Evolutionary conservation across 2,888 invertebrate genomes (phyloP).

Genomic region (Ennomos fuscantarius): DNA sequence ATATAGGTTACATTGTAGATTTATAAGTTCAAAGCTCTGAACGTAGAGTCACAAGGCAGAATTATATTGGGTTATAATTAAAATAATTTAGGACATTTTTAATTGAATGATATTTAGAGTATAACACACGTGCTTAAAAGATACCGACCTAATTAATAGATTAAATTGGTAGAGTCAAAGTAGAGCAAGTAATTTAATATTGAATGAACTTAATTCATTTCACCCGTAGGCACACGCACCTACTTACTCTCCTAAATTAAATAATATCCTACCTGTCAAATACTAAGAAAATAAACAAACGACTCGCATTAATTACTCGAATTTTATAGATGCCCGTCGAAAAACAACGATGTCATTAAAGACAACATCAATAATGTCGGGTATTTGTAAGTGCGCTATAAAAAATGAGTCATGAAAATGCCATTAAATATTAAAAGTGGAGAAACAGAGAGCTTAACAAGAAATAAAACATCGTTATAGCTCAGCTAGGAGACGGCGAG

Average conservation of each 20-base stretch:
- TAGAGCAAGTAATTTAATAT: too few species aligned
- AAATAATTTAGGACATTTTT: too few species aligned
- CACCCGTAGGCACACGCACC: too few species aligned
- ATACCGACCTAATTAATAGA: too few species aligned
- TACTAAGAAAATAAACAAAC: conserved; percentile 34
- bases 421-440: conserved; percentile 85
- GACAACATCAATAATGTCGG: conserved; percentile 76
- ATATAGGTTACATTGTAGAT: too few species aligned
- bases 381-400: conserved; percentile 82
- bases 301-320: conserved; percentile 46
- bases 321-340: conserved; percentile 39
- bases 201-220: too few species aligned
- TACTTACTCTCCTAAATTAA: background rate
- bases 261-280: background rate
- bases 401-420: conserved; percentile 83
- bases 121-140: too few species aligned
- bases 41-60: too few species aligned
- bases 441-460: conserved; percentile 85
- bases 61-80: too few species aligned
- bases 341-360: conserved; percentile 47
- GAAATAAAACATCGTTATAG: conserved; percentile 85
- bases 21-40: too few species aligned
- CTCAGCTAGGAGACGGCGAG: conserved; percentile 71
- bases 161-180: too few species aligned
- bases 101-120: too few species aligned